Conservation (phyloP, 2,888 invertebrate genomes). For the Stomorhina lunata region DNA sequence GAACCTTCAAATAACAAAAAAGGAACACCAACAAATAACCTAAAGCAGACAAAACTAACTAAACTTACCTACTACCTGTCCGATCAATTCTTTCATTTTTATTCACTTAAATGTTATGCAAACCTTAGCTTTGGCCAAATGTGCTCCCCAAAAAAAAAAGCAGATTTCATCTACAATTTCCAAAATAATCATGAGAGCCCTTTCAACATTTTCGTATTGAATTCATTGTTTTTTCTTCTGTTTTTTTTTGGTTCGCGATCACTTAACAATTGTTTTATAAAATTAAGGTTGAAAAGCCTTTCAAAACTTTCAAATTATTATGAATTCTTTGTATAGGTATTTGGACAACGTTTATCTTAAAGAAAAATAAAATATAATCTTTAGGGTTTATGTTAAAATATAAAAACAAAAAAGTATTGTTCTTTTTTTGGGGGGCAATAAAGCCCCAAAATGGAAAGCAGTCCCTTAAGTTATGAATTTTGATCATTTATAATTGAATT, state of each 20-base stretch:
- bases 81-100: neutral
- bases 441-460: neutral
- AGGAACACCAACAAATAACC: constrained; percentile 1
- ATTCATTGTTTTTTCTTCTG: constrained; percentile 22
- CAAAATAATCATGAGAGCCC: constrained; percentile 56
- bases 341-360: constrained; percentile 51
- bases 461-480: neutral
- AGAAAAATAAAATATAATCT: constrained; percentile 9
- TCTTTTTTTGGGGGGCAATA: neutral
- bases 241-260: neutral
- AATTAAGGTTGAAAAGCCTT: constrained; percentile 35
- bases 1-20: constrained; percentile 13
- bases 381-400: too few relatives aligned
- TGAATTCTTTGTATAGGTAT: constrained; percentile 6
- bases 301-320: constrained; percentile 59
- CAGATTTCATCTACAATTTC: constrained; percentile 57
- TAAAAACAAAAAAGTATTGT: too few relatives aligned
- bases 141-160: constrained; percentile 37
- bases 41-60: neutral
- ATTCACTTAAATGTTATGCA: neutral
- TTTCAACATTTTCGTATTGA: constrained; percentile 43
- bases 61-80: constrained; percentile 32
- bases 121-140: constrained; percentile 20
- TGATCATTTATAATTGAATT: constrained; percentile 22
- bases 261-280: constrained; percentile 63